Evolutionary conservation across 2,113 vertebrate genomes (phyloP).

Genomic region (Nipponia nippon): DNA sequence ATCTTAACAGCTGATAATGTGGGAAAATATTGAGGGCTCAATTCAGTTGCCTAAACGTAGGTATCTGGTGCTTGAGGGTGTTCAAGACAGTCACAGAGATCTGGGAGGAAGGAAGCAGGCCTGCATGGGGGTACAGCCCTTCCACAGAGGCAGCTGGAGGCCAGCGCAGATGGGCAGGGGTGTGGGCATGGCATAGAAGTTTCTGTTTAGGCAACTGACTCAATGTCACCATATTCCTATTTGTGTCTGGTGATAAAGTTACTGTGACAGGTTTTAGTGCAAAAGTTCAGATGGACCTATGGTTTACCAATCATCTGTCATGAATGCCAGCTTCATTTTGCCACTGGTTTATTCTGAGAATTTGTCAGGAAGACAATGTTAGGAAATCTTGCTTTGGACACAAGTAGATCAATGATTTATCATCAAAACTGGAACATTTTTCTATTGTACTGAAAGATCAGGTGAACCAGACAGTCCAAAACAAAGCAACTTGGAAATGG

Average conservation of each 20-base stretch:
- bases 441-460: neutral
- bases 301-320: neutral
- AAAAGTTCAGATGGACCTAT: neutral
- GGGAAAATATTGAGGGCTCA: neutral
- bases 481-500: neutral
- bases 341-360: neutral
- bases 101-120: neutral
- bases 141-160: neutral
- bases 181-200: neutral
- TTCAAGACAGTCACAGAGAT: no score
- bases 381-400: neutral
- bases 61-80: neutral
- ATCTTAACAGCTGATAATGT: neutral
- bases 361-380: neutral
- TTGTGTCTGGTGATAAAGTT: neutral
- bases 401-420: neutral
- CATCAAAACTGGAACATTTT: neutral
- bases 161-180: neutral
- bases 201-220: neutral
- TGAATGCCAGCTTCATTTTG: neutral
- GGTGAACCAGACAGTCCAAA: neutral
- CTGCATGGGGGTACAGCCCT: fast-evolving
- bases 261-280: neutral
- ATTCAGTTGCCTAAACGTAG: neutral
- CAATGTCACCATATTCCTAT: neutral